Percentiles rank a stretch among this genome's conserved stretches.
These are phyloP conservation scores for Drosophila pullipes DNA, from an alignment of 2,888 invertebrate species.

Conservation along the genomic window DNA sequence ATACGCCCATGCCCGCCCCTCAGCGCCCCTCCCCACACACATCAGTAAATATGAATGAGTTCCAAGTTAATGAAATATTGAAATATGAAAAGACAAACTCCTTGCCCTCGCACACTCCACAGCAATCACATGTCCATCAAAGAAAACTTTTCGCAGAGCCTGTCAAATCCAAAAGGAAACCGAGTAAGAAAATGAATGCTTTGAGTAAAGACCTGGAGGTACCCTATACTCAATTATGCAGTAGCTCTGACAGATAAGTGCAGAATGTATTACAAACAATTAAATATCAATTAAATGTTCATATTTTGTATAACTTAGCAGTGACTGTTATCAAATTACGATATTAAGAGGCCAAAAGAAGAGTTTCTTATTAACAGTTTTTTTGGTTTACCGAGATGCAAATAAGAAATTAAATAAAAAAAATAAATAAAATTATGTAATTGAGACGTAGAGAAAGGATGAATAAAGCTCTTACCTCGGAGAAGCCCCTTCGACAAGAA, in stretches of 20 bases:
- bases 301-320: background rate
- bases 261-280: background rate
- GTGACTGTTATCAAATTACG: background rate
- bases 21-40: conserved; percentile 1
- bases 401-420: background rate
- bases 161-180: conserved; percentile 29
- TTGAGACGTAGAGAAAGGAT: conserved; percentile 26
- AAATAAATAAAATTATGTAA: conserved; percentile 30
- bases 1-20: conserved; percentile 17
- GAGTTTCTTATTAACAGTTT: background rate
- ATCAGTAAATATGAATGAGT: conserved; percentile 54
- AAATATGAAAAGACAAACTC: conserved; percentile 58
- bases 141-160: conserved; percentile 33
- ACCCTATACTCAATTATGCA: conserved; percentile 20
- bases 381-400: background rate
- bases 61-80: conserved; percentile 64
- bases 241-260: background rate
- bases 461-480: conserved; percentile 42
- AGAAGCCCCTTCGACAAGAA: conserved; percentile 13
- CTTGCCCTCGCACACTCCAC: conserved; percentile 31
- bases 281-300: background rate
- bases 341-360: background rate
- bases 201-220: conserved; percentile 3
- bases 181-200: background rate
- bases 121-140: conserved; percentile 72